Conservation (phyloP, 2,888 invertebrate species). For the Trisateles emortualis region DNA sequence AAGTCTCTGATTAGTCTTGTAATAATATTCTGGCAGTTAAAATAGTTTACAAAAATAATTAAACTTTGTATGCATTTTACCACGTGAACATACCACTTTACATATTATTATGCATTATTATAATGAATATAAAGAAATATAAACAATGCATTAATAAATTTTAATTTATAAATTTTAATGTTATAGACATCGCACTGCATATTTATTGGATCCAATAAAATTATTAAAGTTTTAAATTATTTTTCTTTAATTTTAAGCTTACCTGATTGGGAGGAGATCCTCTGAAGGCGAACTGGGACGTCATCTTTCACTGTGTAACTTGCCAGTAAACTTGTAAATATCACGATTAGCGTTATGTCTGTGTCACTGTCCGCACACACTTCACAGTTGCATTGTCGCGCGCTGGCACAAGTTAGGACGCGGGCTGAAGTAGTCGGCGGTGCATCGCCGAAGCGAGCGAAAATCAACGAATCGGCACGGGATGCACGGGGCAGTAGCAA, state of each 20-base stretch:
- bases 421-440: slow-evolving; percentile 49
- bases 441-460: slow-evolving; percentile 57
- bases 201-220: slow-evolving; percentile 32
- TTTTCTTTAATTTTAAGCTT: slow-evolving; percentile 41
- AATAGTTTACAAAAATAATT: slow-evolving; percentile 12
- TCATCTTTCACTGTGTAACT: slow-evolving; percentile 78
- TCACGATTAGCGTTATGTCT: slow-evolving; percentile 66
- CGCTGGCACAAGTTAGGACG: slow-evolving; percentile 56
- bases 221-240: slow-evolving; percentile 3
- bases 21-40: not conserved
- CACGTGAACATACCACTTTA: slow-evolving; percentile 47
- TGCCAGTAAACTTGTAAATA: slow-evolving; percentile 63
- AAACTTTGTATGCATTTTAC: slow-evolving; percentile 13
- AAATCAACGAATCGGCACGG: slow-evolving; percentile 49
- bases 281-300: slow-evolving; percentile 85
- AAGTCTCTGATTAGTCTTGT: too few relatives aligned
- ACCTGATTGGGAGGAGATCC: slow-evolving; percentile 86
- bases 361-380: slow-evolving; percentile 81
- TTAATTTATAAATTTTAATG: slow-evolving; percentile 27
- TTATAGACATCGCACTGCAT: slow-evolving; percentile 60
- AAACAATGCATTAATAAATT: slow-evolving; percentile 25
- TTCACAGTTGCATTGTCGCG: slow-evolving; percentile 80
- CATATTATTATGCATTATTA: slow-evolving; percentile 22
- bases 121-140: slow-evolving; percentile 21
- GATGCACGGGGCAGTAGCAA: slow-evolving; percentile 58